phyloP scores from a whole-genome alignment of 2,888 invertebrate genomes.

The Steromphala cineraria region DNA sequence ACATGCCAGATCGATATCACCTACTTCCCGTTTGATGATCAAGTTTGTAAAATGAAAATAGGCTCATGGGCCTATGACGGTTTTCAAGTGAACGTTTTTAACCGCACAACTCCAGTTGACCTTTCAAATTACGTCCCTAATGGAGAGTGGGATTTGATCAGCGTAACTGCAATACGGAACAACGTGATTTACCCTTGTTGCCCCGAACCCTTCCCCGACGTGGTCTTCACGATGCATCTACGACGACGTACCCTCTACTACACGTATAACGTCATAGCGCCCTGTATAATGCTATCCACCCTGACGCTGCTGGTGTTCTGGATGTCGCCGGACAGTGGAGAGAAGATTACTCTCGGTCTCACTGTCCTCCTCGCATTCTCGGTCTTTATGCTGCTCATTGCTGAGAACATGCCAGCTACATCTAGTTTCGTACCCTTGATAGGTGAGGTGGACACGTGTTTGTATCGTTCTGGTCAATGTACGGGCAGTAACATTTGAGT shows the following conservation, averaged over 20 bases:
- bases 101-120: constrained; percentile 65
- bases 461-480: too few species aligned
- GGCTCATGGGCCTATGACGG: constrained; percentile 73
- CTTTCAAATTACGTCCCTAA: constrained; percentile 70
- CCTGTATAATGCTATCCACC: constrained; percentile 75
- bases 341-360: constrained; percentile 75
- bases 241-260: constrained; percentile 75
- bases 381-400: constrained; percentile 76
- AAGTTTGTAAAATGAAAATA: constrained; percentile 67
- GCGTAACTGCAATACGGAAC: constrained; percentile 63
- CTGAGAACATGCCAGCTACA: constrained; percentile 77
- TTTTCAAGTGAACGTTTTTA: constrained; percentile 65
- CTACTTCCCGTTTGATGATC: constrained; percentile 66
- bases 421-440: constrained; percentile 76
- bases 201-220: constrained; percentile 72
- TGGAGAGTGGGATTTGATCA: constrained; percentile 72
- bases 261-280: constrained; percentile 74
- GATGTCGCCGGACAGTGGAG: constrained; percentile 75
- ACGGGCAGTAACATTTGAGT: too few species aligned
- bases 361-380: constrained; percentile 76
- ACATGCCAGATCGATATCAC: constrained; percentile 69
- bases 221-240: constrained; percentile 77
- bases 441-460: constrained; percentile 60
- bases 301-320: constrained; percentile 76
- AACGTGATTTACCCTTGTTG: constrained; percentile 73